These are phyloP conservation scores for Poeciliopsis turneri DNA, from an alignment of 2,797 vertebrate species.

Conservation along the genomic window DNA sequence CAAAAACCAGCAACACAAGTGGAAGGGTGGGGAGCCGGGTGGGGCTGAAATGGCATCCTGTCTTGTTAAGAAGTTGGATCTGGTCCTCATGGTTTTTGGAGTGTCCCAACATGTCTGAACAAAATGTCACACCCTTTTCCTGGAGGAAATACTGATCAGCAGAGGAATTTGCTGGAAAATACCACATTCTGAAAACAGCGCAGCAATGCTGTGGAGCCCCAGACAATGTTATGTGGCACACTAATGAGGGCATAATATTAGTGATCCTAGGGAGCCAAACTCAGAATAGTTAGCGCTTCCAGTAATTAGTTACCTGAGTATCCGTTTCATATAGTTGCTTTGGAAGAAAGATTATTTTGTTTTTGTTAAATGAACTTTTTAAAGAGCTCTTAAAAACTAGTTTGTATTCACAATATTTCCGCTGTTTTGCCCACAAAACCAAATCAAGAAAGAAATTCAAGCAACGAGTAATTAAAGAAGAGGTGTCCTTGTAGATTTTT, in stretches of 20 bases:
- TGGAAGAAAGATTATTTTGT: constrained; percentile 20
- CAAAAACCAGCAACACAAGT: not conserved
- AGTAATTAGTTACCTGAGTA: constrained; percentile 32
- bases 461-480: constrained; percentile 1
- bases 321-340: constrained; percentile 16
- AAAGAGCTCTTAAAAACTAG: constrained; percentile 27
- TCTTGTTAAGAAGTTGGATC: constrained; percentile 14
- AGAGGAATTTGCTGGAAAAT: constrained; percentile 68
- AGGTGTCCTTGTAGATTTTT: not conserved
- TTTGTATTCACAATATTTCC: constrained; percentile 20
- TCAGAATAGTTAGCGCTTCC: constrained; percentile 43
- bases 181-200: constrained; percentile 22
- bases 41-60: constrained; percentile 20
- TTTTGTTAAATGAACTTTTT: constrained; percentile 27
- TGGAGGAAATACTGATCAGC: constrained; percentile 45
- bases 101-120: constrained; percentile 64
- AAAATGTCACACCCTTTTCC: constrained; percentile 53
- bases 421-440: constrained; percentile 15
- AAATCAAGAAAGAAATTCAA: constrained; percentile 20
- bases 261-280: constrained; percentile 54
- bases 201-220: constrained; percentile 43
- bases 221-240: constrained; percentile 62
- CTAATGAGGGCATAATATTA: constrained; percentile 71
- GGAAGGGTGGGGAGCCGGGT: constrained; percentile 17
- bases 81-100: constrained; percentile 40